These are phyloP conservation scores for Brachyhypopomus gauderio DNA, from an alignment of 2,113 vertebrate species.

Conservation along the genomic window DNA sequence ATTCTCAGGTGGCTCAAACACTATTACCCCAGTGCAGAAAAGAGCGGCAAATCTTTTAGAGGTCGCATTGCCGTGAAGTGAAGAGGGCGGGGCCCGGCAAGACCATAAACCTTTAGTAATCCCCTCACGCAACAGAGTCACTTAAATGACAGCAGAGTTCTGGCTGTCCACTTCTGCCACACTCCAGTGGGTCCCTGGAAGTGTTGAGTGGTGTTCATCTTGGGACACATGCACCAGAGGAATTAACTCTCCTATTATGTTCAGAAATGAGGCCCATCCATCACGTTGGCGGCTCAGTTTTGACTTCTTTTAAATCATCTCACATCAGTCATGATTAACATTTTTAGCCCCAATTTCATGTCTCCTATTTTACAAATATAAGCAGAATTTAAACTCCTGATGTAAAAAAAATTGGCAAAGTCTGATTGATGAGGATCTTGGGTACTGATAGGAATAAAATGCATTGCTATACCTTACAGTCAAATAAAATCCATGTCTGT, in stretches of 20 bases:
- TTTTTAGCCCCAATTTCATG: no score
- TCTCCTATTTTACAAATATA: no score
- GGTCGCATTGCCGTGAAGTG: neutral
- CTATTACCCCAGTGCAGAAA: neutral
- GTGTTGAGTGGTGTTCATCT: neutral
- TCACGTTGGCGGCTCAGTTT: no score
- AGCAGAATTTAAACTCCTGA: no score
- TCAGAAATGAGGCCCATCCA: neutral
- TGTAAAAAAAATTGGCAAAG: no score
- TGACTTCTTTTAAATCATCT: no score
- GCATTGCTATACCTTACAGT: no score
- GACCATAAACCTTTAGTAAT: slow-evolving; percentile 1
- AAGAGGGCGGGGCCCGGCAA: neutral
- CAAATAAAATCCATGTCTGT: no score
- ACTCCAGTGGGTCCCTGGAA: neutral
- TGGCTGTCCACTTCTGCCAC: neutral
- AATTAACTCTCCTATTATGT: neutral
- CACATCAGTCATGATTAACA: no score
- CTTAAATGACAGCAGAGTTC: neutral
- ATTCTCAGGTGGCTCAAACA: slow-evolving; percentile 12
- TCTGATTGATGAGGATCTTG: no score
- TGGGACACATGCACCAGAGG: neutral
- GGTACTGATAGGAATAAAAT: no score
- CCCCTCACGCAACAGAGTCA: neutral
- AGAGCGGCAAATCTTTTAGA: neutral